Base-by-base conservation (phyloP, 2,797 vertebrate species). In the Buphagus erythrorhynchus region DNA sequence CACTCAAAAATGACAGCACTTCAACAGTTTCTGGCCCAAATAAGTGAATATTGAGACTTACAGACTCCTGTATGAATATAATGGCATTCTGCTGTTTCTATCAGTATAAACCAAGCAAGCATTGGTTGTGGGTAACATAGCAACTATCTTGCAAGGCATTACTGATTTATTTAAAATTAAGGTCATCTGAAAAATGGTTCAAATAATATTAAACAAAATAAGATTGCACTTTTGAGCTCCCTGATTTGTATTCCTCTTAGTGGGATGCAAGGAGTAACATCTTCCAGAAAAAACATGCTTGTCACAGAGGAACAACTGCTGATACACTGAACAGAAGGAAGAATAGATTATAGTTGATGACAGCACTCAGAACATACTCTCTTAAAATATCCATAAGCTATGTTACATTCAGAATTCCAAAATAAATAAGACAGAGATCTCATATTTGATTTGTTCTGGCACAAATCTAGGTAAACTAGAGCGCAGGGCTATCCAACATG, bases 321-420 rank as follows among this genome's bases (percentile, higher is more conserved):
- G 65, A 92, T 72, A 49, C 17, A 59, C 26, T 42, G 17, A 88
- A 67, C 52, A 77, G 73, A 35, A 92, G 46, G 35, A 84, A 78
- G 28, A 83, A 52, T 65, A 24, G 54, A 78, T 86, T 62, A 72
- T 15, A 69, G 76, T 2, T 93, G 76, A 90, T 65, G 86, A 81
- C 73, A 91, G 73, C 84, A 78, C 38, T 68, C 40, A 58, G 46
- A 92, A 83, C 13, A 81, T 21, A 58, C 21, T 66, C 31, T 80
- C n/a, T 92, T 78, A 92, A 92, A 93, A 93, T 86, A 95, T 66
- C 88, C 74, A 84, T 35, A 80, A 86, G 76, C 58, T 75, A 88
- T 45, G 94, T 84, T 85, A 67, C 31, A 79, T 93, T 91, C 36
- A 75, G 42, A 90, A 80, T 87, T 95, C 68, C 26, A 80, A 86